These are phyloP conservation scores for Tinea pellionella DNA, from an alignment of 2,888 invertebrate genomes.

Conservation along the genomic window DNA sequence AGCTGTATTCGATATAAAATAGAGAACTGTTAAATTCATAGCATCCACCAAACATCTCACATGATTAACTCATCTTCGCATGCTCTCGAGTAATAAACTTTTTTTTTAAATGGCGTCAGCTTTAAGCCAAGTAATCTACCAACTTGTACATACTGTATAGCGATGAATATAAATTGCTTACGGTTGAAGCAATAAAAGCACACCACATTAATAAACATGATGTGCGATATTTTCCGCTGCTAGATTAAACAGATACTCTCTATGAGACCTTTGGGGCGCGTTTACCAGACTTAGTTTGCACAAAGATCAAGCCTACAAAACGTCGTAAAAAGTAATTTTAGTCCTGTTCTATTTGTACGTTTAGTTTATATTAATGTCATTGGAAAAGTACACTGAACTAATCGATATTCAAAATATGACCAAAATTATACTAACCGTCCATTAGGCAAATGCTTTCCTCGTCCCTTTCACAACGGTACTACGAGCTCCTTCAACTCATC, in stretches of 20 bases:
- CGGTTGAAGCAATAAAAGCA: constrained; percentile 37
- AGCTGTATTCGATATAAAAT: not conserved
- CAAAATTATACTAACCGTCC: too few species aligned
- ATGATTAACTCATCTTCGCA: not conserved
- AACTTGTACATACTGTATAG: constrained; percentile 19
- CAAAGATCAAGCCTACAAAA: constrained; percentile 20
- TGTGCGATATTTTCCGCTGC: constrained; percentile 48
- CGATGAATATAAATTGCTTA: constrained; percentile 47
- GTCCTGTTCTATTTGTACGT: too few species aligned
- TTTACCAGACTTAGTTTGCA: constrained; percentile 40
- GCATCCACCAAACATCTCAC: not conserved
- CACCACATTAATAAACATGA: constrained; percentile 54
- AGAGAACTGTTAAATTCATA: not conserved
- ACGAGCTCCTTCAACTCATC: too few species aligned
- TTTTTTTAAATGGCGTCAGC: constrained; percentile 4
- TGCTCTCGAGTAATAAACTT: not conserved
- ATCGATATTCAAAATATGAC: too few species aligned
- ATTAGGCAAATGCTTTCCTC: too few species aligned
- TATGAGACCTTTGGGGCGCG: constrained; percentile 54
- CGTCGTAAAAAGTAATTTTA: not conserved
- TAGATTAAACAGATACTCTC: constrained; percentile 49
- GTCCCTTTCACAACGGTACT: too few species aligned
- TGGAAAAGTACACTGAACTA: too few species aligned
- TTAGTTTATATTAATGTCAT: too few species aligned
- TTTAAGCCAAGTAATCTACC: constrained; percentile 15